Evolutionary conservation across 2,797 vertebrate genomes (phyloP).

Genomic region (Mico argentatus): DNA sequence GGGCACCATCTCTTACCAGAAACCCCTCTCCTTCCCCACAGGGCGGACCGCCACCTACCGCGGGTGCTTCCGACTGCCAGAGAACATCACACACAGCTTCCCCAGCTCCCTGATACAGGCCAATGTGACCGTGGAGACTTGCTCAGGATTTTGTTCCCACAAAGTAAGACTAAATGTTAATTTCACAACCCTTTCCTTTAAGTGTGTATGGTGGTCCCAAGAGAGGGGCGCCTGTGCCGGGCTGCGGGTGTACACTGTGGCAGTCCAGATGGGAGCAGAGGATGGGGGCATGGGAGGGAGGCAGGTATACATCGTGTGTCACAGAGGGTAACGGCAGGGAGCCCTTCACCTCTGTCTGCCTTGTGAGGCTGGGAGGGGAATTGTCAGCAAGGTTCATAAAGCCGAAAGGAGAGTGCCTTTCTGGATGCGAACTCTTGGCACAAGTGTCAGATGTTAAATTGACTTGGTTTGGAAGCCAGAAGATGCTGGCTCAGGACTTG

Average conservation of each 20-base stretch:
- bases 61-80: conserved; percentile 92
- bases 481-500: not conserved
- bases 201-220: rapidly evolving
- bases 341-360: rapidly evolving
- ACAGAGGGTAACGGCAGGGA: not conserved
- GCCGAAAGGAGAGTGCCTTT: not conserved
- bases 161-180: conserved; percentile 88
- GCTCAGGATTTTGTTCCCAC: conserved; percentile 95
- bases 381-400: not conserved
- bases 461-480: conserved; percentile 17
- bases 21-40: conserved; percentile 78
- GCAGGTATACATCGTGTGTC: rapidly evolving
- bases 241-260: not conserved
- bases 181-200: conserved; percentile 29
- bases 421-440: not conserved
- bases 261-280: not conserved
- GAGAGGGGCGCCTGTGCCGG: rapidly evolving
- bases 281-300: rapidly evolving
- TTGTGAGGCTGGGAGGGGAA: not conserved
- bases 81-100: conserved; percentile 88
- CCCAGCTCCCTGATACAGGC: conserved; percentile 87
- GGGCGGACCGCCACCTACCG: conserved; percentile 91
- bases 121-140: conserved; percentile 92
- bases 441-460: conserved; percentile 8
- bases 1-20: conserved; percentile 55